Base-by-base conservation (phyloP, 2,888 invertebrate genomes). In the Meteorus colon region DNA sequence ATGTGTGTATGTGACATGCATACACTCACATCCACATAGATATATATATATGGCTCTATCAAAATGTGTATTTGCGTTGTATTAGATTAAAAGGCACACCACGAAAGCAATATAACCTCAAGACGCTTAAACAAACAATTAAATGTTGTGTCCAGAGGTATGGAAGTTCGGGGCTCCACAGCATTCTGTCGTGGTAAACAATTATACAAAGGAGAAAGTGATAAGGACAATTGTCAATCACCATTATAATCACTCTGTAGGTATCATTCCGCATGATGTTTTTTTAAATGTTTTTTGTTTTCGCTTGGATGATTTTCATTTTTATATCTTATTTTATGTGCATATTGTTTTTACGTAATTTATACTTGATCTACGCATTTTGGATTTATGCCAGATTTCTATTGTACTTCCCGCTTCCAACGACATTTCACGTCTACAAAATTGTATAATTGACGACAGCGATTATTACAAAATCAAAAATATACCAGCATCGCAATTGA, bases 71-170 rank as follows among this genome's bases (percentile, higher is more conserved):
- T 41, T 5, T 41, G 8, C 8, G 12, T 8, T 8, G 3, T 0
- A 8, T 41, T 41, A 41, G 8, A 41, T 41, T 41, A 41, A 10
- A 41, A 41, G 12, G 41, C 41, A 41, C 41, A 12, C 41, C 41
- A 41, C 2, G 41, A 41, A 41, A 12, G 41, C 41, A 41, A 12
- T 41, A 4, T 4, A 41, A 41, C 8, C 41, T 2, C 12, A 34
- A 34, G 41, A 41, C 41, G 41, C 12, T 41, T 41, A n/a, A n/a
- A n/a, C n/a, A n/a, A n/a, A n/a, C n/a, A n/a, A 12, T 65, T 82
- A 82, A 87, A 93, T 93, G 93, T 90, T 92, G 85, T 90, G 91
- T 86, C 93, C 92, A 78, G 91, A 92, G 89, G 90, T 92, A 78
- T 92, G 91, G 90, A 87, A 90, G 81, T 92, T 92, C 83, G 85